phyloP scores from a whole-genome alignment of 92 coral and sea anemone species.

The Ricordea florida region DNA sequence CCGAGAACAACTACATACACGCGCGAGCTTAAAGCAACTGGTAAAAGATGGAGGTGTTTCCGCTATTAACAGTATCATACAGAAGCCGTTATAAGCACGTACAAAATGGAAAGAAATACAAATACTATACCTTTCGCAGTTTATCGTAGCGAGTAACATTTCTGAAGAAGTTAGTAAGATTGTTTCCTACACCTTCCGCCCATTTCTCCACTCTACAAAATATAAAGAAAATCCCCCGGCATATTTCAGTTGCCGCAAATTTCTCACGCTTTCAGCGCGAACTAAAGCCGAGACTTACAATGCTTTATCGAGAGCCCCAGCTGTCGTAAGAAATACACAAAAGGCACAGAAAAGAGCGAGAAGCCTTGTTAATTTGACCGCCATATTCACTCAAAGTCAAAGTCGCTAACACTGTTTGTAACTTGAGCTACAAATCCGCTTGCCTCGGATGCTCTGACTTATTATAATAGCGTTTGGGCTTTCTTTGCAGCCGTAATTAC shows the following conservation, averaged over 20 bases:
- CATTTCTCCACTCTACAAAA: slow-evolving; percentile 44
- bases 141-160: slow-evolving; percentile 28
- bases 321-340: slow-evolving; percentile 41
- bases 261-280: slow-evolving; percentile 20
- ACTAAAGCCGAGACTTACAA: slow-evolving; percentile 16
- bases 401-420: slow-evolving; percentile 38
- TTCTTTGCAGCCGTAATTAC: slow-evolving; percentile 74
- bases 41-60: slow-evolving; percentile 15
- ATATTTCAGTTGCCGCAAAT: slow-evolving; percentile 3
- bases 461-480: slow-evolving; percentile 82
- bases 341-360: slow-evolving; percentile 61
- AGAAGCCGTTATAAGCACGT: slow-evolving; percentile 29
- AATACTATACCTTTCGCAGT: slow-evolving; percentile 54
- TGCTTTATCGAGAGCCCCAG: background rate
- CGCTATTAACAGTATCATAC: slow-evolving; percentile 30
- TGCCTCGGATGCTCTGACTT: slow-evolving; percentile 50
- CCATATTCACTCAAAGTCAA: slow-evolving; percentile 33
- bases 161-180: slow-evolving; percentile 20
- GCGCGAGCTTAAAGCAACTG: background rate
- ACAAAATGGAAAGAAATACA: slow-evolving; percentile 21
- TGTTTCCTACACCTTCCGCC: slow-evolving; percentile 35
- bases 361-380: slow-evolving; percentile 57
- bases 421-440: slow-evolving; percentile 53
- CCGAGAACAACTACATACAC: background rate
- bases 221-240: slow-evolving; percentile 48